These are phyloP conservation scores for Drosophila serrata DNA, from an alignment of 1,140 invertebrate species.

Conservation along the genomic window DNA sequence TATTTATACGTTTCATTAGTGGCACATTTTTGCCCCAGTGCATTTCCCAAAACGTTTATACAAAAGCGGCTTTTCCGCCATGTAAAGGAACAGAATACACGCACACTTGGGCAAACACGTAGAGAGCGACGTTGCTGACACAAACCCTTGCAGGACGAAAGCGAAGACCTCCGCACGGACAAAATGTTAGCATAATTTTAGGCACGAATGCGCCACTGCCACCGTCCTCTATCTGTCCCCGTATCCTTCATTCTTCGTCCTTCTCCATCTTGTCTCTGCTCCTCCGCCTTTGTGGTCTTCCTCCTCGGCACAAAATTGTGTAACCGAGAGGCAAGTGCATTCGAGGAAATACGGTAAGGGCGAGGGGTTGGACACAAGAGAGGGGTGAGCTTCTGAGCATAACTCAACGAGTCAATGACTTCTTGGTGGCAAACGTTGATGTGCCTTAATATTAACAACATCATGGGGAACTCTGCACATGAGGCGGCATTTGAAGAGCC, in stretches of 20 bases:
- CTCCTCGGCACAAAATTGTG: constrained; percentile 36
- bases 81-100: constrained; percentile 36
- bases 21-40: constrained; percentile 13
- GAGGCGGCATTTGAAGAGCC: constrained; percentile 73
- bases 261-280: constrained; percentile 7
- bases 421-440: constrained; percentile 84
- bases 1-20: no score
- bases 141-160: constrained; percentile 42
- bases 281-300: constrained; percentile 28
- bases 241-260: constrained; percentile 14
- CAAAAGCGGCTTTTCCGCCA: constrained; percentile 48
- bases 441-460: constrained; percentile 85
- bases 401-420: constrained; percentile 85
- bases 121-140: constrained; percentile 1
- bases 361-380: constrained; percentile 3
- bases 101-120: constrained; percentile 37
- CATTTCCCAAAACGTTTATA: constrained; percentile 47
- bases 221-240: constrained; percentile 34
- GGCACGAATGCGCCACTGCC: constrained; percentile 75
- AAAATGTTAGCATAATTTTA: constrained; percentile 83
- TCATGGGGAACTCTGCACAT: constrained; percentile 52
- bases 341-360: constrained; percentile 1
- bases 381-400: constrained; percentile 61
- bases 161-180: constrained; percentile 64
- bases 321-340: constrained; percentile 39